Conservation (phyloP, 2,888 invertebrate species). For the Myopa tessellatipennis region DNA sequence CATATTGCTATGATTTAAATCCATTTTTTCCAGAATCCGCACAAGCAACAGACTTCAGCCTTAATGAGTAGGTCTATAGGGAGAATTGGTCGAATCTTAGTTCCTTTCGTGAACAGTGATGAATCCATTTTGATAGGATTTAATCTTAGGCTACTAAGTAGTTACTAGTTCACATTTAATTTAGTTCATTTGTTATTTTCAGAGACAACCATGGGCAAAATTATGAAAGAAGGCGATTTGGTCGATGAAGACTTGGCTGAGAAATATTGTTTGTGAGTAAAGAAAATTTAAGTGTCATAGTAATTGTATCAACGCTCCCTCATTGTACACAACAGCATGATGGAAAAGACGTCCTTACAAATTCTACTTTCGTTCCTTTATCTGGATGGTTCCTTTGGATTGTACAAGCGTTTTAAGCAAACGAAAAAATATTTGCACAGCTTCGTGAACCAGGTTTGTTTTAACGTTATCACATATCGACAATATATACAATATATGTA, state of each 20-base stretch:
- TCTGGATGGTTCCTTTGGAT: neutral
- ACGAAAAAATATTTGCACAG: slow-evolving; percentile 3
- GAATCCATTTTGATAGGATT: too few species aligned
- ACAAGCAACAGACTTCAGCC: too few species aligned
- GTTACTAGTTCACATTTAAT: too few species aligned
- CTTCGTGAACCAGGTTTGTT: slow-evolving; percentile 19
- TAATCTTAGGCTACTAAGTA: too few species aligned
- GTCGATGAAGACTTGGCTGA: slow-evolving; percentile 37
- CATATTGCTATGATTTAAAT: too few species aligned
- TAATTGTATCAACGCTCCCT: too few species aligned
- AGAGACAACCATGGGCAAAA: slow-evolving; percentile 50
- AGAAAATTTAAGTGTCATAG: neutral
- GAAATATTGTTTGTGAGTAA: slow-evolving; percentile 39
- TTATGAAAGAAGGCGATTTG: slow-evolving; percentile 39
- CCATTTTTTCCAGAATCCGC: too few species aligned
- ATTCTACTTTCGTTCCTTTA: neutral
- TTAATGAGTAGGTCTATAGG: too few species aligned
- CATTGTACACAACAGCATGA: neutral
- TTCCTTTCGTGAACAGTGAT: too few species aligned
- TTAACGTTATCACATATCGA: neutral
- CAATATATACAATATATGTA: neutral
- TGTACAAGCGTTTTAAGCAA: neutral
- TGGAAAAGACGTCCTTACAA: neutral
- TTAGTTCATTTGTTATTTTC: neutral
- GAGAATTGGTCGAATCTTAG: too few species aligned